A percentile compares a stretch with the other conserved stretches of the same genome.
Evolutionary conservation across 2,888 invertebrate genomes (phyloP).

Genomic region (Tipula unca): DNA sequence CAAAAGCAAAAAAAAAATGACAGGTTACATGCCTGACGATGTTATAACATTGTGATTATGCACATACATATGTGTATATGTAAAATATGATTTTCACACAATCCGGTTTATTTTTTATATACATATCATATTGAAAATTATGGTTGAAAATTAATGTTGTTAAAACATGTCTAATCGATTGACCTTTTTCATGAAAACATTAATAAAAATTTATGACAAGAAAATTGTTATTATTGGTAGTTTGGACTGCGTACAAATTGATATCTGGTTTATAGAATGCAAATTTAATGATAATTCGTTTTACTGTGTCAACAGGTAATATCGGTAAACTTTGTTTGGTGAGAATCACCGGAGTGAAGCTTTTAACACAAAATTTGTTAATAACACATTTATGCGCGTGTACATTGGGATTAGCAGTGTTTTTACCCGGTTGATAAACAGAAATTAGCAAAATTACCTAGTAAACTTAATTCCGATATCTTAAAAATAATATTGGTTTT

Average conservation of each 20-base stretch:
- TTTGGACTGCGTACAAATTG: not conserved
- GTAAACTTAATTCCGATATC: too few species aligned
- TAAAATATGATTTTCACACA: not conserved
- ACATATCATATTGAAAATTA: not conserved
- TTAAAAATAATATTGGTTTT: too few species aligned
- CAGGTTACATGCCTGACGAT: constrained; percentile 8
- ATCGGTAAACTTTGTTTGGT: too few species aligned
- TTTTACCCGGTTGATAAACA: too few species aligned
- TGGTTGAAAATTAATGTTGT: constrained; percentile 1
- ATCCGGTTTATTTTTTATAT: not conserved
- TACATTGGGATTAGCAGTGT: too few species aligned
- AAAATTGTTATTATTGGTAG: not conserved
- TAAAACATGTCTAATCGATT: constrained; percentile 14
- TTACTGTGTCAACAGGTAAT: too few species aligned
- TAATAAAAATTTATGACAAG: not conserved
- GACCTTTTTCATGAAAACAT: constrained; percentile 8
- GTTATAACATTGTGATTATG: not conserved
- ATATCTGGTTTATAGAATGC: not conserved
- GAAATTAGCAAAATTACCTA: too few species aligned
- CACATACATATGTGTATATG: not conserved
- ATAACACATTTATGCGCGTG: too few species aligned
- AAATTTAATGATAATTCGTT: too few species aligned
- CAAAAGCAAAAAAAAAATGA: not conserved
- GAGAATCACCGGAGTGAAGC: too few species aligned
- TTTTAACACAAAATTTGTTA: too few species aligned